Conservation (phyloP, 1,140 invertebrate genomes). For the Aphelenchoides fujianensis region DNA sequence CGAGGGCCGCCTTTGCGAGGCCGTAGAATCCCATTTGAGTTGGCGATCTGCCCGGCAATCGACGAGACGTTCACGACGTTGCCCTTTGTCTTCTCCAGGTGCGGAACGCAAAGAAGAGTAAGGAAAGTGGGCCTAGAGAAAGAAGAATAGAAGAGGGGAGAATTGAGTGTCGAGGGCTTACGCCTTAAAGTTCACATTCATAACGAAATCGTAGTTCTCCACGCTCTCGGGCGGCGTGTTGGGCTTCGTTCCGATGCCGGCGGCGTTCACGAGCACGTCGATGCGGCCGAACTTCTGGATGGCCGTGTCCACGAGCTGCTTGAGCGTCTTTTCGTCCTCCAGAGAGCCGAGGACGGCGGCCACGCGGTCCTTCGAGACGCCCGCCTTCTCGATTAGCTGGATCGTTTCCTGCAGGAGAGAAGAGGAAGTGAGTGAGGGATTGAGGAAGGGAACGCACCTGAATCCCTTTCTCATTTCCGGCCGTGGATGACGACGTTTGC, state of each 20-base stretch:
- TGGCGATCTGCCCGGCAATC: background rate
- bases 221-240: background rate
- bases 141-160: background rate
- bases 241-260: slow-evolving; percentile 5
- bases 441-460: background rate
- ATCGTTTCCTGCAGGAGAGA: background rate
- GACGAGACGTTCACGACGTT: slow-evolving; percentile 13
- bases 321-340: slow-evolving; percentile 2
- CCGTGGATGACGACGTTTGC: background rate
- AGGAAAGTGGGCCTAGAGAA: background rate
- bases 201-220: slow-evolving; percentile 8
- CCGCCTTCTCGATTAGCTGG: background rate
- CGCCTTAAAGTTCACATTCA: background rate
- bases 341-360: background rate
- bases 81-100: slow-evolving; percentile 6
- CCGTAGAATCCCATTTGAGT: slow-evolving; percentile 10
- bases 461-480: background rate
- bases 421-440: background rate
- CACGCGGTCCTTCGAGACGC: background rate
- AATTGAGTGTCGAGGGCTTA: background rate
- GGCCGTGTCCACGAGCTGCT: background rate
- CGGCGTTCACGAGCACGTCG: slow-evolving; percentile 6
- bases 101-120: background rate
- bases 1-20: slow-evolving; percentile 3
- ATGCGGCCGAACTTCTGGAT: slow-evolving; percentile 4